A percentile compares a stretch with the other conserved stretches of the same genome.
Conservation (phyloP, 2,113 vertebrate species). For the Crotalus horridus region DNA sequence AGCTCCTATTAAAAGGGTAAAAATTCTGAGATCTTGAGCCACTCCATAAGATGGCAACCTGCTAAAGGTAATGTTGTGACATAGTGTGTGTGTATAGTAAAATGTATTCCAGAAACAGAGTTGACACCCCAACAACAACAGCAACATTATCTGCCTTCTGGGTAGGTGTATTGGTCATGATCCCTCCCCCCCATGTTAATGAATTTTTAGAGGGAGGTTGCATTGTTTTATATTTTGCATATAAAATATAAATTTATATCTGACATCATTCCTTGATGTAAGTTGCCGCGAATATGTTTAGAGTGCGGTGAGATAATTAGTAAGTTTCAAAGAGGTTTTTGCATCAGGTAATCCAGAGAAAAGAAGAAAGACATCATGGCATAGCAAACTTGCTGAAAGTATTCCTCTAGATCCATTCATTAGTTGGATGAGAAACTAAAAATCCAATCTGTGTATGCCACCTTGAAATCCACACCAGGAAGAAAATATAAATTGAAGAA, state of each 20-base stretch:
- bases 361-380: not conserved
- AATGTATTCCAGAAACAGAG: not conserved
- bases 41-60: not conserved
- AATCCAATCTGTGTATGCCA: not conserved
- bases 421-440: not conserved
- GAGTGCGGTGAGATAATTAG: not conserved
- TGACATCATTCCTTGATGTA: not conserved
- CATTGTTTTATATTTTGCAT: not conserved
- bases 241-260: too few species aligned
- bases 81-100: not conserved
- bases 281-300: not conserved
- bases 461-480: not conserved
- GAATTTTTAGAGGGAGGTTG: not conserved
- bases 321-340: not conserved
- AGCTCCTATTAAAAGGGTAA: not conserved
- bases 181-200: too few species aligned
- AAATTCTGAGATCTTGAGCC: not conserved
- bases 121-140: not conserved
- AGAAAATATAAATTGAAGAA: not conserved
- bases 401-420: not conserved
- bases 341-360: not conserved
- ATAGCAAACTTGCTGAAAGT: not conserved
- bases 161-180: not conserved
- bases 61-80: not conserved
- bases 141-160: not conserved